Evolutionary conservation across 2,797 vertebrate genomes (phyloP).

Genomic region (Myotis findleyi): DNA sequence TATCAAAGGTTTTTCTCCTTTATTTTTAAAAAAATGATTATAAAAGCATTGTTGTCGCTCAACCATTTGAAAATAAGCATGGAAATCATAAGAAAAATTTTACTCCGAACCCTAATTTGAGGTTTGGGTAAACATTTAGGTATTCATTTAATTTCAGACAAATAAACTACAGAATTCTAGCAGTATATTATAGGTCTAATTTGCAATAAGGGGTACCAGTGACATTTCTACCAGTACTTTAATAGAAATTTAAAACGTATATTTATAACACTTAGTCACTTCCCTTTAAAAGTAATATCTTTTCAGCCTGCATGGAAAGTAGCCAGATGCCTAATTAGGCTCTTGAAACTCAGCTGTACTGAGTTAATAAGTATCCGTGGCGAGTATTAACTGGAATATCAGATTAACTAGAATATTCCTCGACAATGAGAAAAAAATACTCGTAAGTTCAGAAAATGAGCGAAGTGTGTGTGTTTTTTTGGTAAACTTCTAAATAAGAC

Average conservation of each 20-base stretch:
- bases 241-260: slow-evolving; percentile 63
- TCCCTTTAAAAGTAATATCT: slow-evolving; percentile 66
- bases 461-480: not conserved
- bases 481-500: slow-evolving; percentile 42
- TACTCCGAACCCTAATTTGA: slow-evolving; percentile 42
- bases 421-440: slow-evolving; percentile 44
- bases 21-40: not conserved
- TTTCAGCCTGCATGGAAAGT: slow-evolving; percentile 45
- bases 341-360: slow-evolving; percentile 41
- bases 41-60: not conserved
- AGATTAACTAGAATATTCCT: slow-evolving; percentile 55
- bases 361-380: slow-evolving; percentile 59
- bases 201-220: slow-evolving; percentile 2
- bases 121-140: slow-evolving; percentile 7
- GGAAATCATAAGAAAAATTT: not conserved
- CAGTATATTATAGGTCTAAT: slow-evolving; percentile 55
- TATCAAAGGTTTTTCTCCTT: not conserved
- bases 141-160: slow-evolving; percentile 62
- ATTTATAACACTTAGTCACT: slow-evolving; percentile 67
- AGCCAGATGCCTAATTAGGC: slow-evolving; percentile 64
- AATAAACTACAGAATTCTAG: slow-evolving; percentile 61
- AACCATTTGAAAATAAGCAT: not conserved
- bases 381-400: slow-evolving; percentile 7
- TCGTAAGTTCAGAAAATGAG: slow-evolving; percentile 37
- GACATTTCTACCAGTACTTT: slow-evolving; percentile 65